phyloP scores from a whole-genome alignment of 2,888 invertebrate species.

The Synanthedon vespiformis region DNA sequence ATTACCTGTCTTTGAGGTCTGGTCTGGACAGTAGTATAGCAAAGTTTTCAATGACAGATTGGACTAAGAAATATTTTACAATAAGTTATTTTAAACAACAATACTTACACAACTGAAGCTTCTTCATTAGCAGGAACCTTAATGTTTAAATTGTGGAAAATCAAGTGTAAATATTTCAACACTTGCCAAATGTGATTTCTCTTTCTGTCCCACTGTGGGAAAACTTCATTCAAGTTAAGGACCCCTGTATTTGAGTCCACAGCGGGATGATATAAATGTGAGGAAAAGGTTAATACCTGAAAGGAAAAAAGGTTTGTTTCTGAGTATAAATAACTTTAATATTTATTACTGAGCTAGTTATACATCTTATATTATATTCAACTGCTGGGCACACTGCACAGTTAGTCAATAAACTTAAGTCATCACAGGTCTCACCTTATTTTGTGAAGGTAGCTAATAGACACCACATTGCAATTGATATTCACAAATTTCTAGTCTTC shows the following conservation, averaged over 20 bases:
- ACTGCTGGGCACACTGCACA: no score
- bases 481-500: no score
- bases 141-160: conserved; percentile 85
- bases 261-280: conserved; percentile 88
- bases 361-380: no score
- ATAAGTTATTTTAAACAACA: no score
- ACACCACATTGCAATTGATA: no score
- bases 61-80: no score
- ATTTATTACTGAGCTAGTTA: not conserved
- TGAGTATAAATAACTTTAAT: not conserved
- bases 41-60: no score
- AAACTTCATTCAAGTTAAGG: conserved; percentile 81
- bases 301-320: conserved; percentile 11
- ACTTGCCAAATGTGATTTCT: conserved; percentile 91
- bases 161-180: conserved; percentile 83
- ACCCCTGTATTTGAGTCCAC: conserved; percentile 83
- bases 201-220: conserved; percentile 87
- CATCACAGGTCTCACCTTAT: no score
- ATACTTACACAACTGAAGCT: conserved; percentile 75
- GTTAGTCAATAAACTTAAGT: no score
- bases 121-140: conserved; percentile 79
- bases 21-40: no score
- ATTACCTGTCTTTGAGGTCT: no score
- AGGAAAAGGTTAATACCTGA: conserved; percentile 86
- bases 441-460: no score